Evolutionary conservation across 2,888 invertebrate genomes (phyloP), one percentile per base, ranked within the genome.

Genomic region (Exephanes ischioxanthus): DNA sequence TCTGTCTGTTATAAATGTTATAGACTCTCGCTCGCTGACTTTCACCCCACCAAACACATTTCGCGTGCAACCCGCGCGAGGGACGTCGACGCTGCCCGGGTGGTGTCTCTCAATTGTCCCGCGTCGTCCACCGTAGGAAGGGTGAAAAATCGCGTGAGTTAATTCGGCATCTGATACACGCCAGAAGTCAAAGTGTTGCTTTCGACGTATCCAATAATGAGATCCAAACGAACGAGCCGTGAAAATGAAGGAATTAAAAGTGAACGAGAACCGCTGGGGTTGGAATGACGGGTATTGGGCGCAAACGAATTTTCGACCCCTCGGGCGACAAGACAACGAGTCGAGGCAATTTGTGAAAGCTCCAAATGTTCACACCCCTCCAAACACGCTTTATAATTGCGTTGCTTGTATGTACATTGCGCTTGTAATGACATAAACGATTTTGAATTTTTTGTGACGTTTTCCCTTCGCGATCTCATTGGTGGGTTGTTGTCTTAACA

Each of bases 101-200:
- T 70, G 76, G 58, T 11, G 58, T 58, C 67, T 22, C 61, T 37
- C 48, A 9, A n/a, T 33, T 19, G 48, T 58, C 41, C 53, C 51
- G 16, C n/a, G 7, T 37, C 41, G 41, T 67, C 19, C 45, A 63
- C n/a, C 19, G 58, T 30, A 33, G 78, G 37, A 63, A 48, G 68
- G 79, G 66, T 66, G 41, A 26, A 53, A 79, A 82, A 30, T 63
- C 51, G 68, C 41, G 77, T 75, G 87, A 78, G 88, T 89, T 90
- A 89, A 90, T 90, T 89, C 86, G 88, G 79, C 86, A 86, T 88
- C 88, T 87, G 89, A 90, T 86, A 87, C 45, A 16, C 86, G 70
- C 80, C 51, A 11, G 68, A 67, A 73, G 37, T 73, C 37, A 11
- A 48, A 22, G 51, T 48, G 66, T 22, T 45, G 53, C 53, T 63